Base-by-base conservation (phyloP, 2,888 invertebrate species). In the Ischnus inquisitorius region DNA sequence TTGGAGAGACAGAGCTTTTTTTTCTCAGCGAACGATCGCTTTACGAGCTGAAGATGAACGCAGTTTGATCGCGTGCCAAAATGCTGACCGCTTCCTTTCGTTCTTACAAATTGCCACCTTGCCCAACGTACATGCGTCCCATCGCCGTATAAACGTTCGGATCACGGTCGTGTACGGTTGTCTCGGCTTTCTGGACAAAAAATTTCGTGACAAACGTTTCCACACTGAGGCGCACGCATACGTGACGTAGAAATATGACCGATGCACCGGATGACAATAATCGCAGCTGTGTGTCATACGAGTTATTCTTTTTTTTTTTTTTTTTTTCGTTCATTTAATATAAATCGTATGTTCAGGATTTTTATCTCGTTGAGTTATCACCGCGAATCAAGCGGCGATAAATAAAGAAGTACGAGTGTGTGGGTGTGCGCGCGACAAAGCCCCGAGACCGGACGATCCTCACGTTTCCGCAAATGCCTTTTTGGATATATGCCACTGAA, bases 101-200 rank as follows among this genome's bases (percentile, higher is more conserved):
- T 65, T 64, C 71, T 81, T 82, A 81, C 79, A 82, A 85, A 85
- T 85, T 76, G 85, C 81, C 76, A 83, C 80, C 80, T 80, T 68
- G 41, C 39, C 16, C 48, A 60, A 16, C 51, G 54, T 65, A 65
- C 16, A 43, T 46, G 12, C 48, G 12, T 64, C 25, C 28, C 64
- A 60, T 69, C 34, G 41, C 60, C 19, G 41, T 54, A 51, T 48
- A 28, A 65, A 60, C 25, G 57, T 60, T 60, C 57, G 57, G 60
- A 43, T 60, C 43, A n/a, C 34, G 54, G 43, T 54, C n/a, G n/a
- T 57, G 25, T 25, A n/a, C n/a, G n/a, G 19, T 25, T 62, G 57
- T 41, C 34, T 51, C 54, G 48, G 65, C 16, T 69, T 64, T 51
- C 19, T 19, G 22, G 60, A 79, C 43, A 72, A 79, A 72, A 60